Base-by-base conservation (phyloP, 2,113 vertebrate genomes). In the Rhinoptilus africanus region DNA sequence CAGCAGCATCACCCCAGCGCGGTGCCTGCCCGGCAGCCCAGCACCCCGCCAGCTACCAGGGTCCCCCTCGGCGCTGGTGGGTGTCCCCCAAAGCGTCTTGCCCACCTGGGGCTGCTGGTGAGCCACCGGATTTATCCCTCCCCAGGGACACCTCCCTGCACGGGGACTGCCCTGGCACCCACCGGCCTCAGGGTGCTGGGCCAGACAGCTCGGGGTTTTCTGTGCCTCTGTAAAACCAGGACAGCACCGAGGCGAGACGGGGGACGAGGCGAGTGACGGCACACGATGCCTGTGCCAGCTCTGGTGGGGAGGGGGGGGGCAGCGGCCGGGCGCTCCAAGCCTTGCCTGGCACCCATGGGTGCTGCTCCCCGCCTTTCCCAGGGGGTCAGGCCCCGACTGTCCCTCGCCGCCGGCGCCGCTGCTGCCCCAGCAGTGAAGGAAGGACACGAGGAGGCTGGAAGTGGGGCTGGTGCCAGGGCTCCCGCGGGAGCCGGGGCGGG, bases 241-340 rank as follows among this genome's bases (percentile, higher is more conserved):
- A 24, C 50, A 80, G 62, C 30, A 7, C 15, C 0, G 4, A 83
- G 45, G 48, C 16, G n/a, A 59, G 28, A 23, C 1, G 2, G 39
- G 43, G 73, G n/a, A 45, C 0, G 2, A 56, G 63, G 39, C 1
- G 6, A 39, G 69, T 14, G 45, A 28, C 47, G 74, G 73, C 39
- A 43, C 3, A 4, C 0, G 0, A 32, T 0, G 1, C 17, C 34
- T 3, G 21, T 0, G 0, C 16, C 37, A 1, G 1, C 22, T 18
- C 27, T 4, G 1, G 27, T 2, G 0, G 23, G 7, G 73, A 23
- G 35, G 26, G 45, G 12, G 12, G 5, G 51, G 2, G 9, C 39
- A 8, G 2, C 8, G 2, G 9, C 57, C 0, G 2, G 30, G 10
- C 3, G 21, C 54, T 47, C 73, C 14, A 23, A 67, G 57, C 39